Percentiles rank a stretch among this genome's conserved stretches.
Conservation (phyloP, 2,113 vertebrate species). For the Oryzias javanicus region DNA sequence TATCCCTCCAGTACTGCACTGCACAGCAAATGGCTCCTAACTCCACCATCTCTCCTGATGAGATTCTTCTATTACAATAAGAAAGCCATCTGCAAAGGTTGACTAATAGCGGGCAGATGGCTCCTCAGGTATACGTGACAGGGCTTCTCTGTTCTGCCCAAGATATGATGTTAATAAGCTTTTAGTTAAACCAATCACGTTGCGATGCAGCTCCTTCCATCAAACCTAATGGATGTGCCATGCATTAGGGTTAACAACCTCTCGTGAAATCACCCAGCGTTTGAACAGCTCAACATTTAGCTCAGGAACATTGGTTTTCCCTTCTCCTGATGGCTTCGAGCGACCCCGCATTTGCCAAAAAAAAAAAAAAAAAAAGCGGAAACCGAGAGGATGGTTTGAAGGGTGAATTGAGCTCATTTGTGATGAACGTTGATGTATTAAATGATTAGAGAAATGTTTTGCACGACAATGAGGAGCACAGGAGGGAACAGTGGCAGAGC, state of each 20-base stretch:
- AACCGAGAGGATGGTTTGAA: slow-evolving; percentile 28
- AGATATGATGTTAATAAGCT: slow-evolving; percentile 67
- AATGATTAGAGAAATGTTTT: slow-evolving; percentile 33
- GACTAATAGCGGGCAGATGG: slow-evolving; percentile 59
- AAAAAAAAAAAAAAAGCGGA: slow-evolving; percentile 34
- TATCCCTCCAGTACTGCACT: slow-evolving; percentile 14
- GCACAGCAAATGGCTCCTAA: slow-evolving; percentile 37
- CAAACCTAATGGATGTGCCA: slow-evolving; percentile 65
- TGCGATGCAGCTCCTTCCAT: slow-evolving; percentile 52
- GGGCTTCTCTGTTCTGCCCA: slow-evolving; percentile 22
- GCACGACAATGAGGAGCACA: slow-evolving; percentile 7
- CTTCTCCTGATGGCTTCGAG: slow-evolving; percentile 43
- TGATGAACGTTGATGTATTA: slow-evolving; percentile 34
- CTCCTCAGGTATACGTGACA: slow-evolving; percentile 43
- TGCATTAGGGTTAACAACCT: slow-evolving; percentile 70
- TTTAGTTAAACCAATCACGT: slow-evolving; percentile 72
- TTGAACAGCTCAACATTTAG: slow-evolving; percentile 59
- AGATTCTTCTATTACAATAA: slow-evolving; percentile 50
- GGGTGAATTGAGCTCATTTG: slow-evolving; percentile 26
- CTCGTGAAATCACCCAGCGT: slow-evolving; percentile 48
- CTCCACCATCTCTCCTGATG: slow-evolving; percentile 41
- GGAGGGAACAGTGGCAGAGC: slow-evolving; percentile 20
- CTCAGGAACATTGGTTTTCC: slow-evolving; percentile 56
- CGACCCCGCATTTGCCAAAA: slow-evolving; percentile 14
- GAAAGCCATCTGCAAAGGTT: slow-evolving; percentile 55